Evolutionary conservation across 1,140 invertebrate genomes (phyloP).

Genomic region (Drosophila arizonae): DNA sequence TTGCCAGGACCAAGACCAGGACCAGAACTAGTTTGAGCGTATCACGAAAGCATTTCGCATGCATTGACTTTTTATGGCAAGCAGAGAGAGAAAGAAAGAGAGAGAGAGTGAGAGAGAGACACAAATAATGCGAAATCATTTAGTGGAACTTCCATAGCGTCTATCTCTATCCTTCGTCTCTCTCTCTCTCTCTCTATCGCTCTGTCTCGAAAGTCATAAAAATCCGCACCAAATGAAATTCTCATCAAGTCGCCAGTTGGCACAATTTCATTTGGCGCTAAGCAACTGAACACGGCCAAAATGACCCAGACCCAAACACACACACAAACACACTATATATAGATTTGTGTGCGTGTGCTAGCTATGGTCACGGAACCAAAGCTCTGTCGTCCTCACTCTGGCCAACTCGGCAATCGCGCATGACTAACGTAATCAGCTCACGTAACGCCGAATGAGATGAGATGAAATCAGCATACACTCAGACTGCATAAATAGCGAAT

Average conservation of each 20-base stretch:
- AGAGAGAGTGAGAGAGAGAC: neutral
- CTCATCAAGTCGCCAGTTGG: conserved; percentile 77
- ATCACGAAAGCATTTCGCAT: conserved; percentile 78
- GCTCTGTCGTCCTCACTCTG: conserved; percentile 7
- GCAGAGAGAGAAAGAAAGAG: conserved; percentile 3
- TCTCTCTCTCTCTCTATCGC: conserved; percentile 8
- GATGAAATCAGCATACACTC: conserved; percentile 78
- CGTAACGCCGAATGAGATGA: conserved; percentile 76
- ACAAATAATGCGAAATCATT: conserved; percentile 82
- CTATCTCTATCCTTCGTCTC: conserved; percentile 16
- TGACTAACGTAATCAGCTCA: conserved; percentile 82
- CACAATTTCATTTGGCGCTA: conserved; percentile 75
- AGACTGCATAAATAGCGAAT: conserved; percentile 76
- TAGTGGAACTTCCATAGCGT: conserved; percentile 52
- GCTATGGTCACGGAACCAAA: conserved; percentile 33
- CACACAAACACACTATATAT: neutral
- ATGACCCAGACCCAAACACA: conserved; percentile 25
- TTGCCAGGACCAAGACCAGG: neutral
- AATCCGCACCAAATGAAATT: conserved; percentile 73
- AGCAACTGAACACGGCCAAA: conserved; percentile 65
- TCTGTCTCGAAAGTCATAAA: conserved; percentile 67
- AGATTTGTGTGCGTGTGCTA: conserved; percentile 10
- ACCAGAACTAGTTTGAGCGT: conserved; percentile 60
- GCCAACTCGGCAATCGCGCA: conserved; percentile 49
- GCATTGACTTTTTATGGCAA: conserved; percentile 80